Evolutionary conservation across 2,888 invertebrate species (phyloP).

Genomic region (Caenorhabditis sp.): DNA sequence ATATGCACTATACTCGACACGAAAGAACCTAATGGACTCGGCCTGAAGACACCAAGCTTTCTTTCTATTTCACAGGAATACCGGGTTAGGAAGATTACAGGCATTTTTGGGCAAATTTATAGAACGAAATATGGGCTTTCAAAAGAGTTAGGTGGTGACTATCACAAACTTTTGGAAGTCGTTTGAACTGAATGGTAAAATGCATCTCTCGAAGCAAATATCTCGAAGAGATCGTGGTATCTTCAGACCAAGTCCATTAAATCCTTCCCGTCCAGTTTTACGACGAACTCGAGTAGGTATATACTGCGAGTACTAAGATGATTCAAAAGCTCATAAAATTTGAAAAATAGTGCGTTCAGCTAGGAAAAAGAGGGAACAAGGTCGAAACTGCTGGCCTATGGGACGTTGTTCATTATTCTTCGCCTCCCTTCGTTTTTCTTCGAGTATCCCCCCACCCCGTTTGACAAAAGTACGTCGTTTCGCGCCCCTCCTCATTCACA

Average conservation of each 20-base stretch:
- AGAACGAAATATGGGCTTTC: no score
- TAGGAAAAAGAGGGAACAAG: constrained; percentile 40
- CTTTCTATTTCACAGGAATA: no score
- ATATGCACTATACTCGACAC: no score
- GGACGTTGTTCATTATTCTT: constrained; percentile 55
- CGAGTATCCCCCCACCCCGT: constrained; percentile 50
- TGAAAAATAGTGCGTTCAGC: constrained; percentile 5
- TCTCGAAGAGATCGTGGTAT: background rate
- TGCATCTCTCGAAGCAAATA: background rate
- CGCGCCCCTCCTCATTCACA: constrained; percentile 38
- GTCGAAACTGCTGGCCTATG: constrained; percentile 40
- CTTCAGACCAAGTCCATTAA: background rate
- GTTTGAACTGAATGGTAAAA: no score
- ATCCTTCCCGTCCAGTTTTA: background rate
- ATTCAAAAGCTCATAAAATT: constrained; percentile 25
- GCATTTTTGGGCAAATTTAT: no score
- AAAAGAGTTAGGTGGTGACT: no score
- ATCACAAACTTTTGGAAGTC: no score
- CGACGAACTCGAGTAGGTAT: background rate
- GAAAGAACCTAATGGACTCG: background rate
- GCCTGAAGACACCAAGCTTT: background rate
- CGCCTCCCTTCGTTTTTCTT: constrained; percentile 30
- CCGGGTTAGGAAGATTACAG: background rate
- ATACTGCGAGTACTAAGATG: constrained; percentile 1
- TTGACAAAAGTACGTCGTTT: constrained; percentile 65